Evolutionary conservation across 2,113 vertebrate species (phyloP), one percentile per base, ranked within the genome.

Genomic region (Sceloporus tristichus): DNA sequence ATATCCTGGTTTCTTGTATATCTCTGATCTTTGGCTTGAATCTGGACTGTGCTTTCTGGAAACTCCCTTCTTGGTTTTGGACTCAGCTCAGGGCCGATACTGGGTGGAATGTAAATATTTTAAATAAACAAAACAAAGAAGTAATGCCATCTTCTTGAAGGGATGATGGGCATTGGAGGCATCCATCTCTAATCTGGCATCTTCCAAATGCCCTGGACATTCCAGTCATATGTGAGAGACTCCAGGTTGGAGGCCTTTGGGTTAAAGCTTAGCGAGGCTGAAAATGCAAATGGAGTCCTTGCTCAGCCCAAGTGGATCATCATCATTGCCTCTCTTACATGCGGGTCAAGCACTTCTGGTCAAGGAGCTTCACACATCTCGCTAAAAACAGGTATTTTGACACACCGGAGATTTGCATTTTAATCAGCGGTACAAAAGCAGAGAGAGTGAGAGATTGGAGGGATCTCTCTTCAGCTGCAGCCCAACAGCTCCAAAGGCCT

Each of bases 251-350:
- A 53, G 48, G 23, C 54, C 10, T 48, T 27, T n/a, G 48, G 25
- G 0, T 79, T 6, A 40, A n/a, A 21, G 10, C 19, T 74, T 4
- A 40, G 16, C 18, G 11, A 25, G 16, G 0, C 1, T 40, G 5
- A 38, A 74, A 91, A 76, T 0, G 29, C 0, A 40, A 29, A 7
- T 87, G 13, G 56, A 13, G 16, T 40, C 54, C 54, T 38, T 21
- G 0, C 2, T 34, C 0, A 6, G 6, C 7, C 6, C 65, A 0
- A 27, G 42, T 0, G 0, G 6, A 40, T 2, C 48, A 0, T 27
- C 0, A 59, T 0, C 1, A 0, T 9, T 70, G 21, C 82, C 83
- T 54, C 25, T 66, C 25, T 75, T 81, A 87, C 82, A 8, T 4
- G 9, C 18, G 5, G 25, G 38, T 84, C 70, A 88, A 66, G 68